Evolutionary conservation across 1,140 invertebrate genomes (phyloP), one percentile per base, ranked within the genome.

Genomic region (Cotesia typhae): DNA sequence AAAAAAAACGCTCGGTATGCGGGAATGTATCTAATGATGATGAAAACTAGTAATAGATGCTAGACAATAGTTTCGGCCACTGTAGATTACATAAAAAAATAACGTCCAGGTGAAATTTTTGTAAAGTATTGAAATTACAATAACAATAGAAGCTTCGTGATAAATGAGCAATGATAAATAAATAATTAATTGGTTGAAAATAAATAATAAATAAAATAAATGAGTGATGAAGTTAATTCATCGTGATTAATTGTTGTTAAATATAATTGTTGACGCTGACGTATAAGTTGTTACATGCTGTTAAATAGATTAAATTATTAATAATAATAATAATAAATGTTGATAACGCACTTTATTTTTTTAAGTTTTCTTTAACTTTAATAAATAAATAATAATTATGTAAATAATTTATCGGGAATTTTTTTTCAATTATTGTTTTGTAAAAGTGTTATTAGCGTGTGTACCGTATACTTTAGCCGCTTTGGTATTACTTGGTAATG

Each of bases 191-290:
- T 35, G 17, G 14, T 51, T n/a, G 35, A 14, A 20, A 36, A 28
- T 28, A 28, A 28, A 28, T 28, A 28, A 28, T 28, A 28, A 28
- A 28, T 28, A 1, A 28, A n/a, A 36, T 51, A n/a, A 71, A 41
- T 41, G 41, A 47, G 41, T 47, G 41, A 47, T 47, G 41, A 47
- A 47, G 41, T 47, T 9, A 47, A 47, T 47, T 47, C 41, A 47
- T 47, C 41, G 41, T 47, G 41, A 52, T 64, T 59, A 47, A 71
- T 66, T 71, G 70, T 71, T 71, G 70, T 71, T 71, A 47, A 47
- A 47, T 47, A 64, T 71, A 64, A 57, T 71, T 71, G 63, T 71
- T 71, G 64, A 71, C 41, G 70, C 70, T 71, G 70, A 66, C 52
- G 51, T 71, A 28, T 65, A 64, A 64, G 69, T 65, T 71, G 69